These are phyloP conservation scores for Megalops cyprinoides DNA, from an alignment of 2,797 vertebrate species.

Conservation along the genomic window DNA sequence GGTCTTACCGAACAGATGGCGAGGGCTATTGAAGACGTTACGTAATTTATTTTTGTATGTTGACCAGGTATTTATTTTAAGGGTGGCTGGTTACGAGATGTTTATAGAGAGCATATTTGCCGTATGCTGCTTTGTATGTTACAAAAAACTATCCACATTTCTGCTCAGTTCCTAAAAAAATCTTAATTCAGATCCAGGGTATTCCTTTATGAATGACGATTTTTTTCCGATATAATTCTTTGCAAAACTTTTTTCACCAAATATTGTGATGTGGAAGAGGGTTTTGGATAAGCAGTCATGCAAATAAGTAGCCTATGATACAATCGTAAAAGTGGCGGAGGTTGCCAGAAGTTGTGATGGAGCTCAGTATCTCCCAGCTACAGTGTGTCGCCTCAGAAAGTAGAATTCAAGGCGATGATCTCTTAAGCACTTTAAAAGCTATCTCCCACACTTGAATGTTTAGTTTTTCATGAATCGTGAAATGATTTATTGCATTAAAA, in stretches of 20 bases:
- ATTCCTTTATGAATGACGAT: background rate
- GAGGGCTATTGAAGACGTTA: conserved; percentile 20
- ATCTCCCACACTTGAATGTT: conserved; percentile 43
- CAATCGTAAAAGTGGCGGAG: background rate
- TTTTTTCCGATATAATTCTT: background rate
- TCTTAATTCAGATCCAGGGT: too few species aligned
- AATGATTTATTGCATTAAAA: conserved; percentile 67
- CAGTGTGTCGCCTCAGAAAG: background rate
- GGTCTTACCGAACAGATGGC: conserved; percentile 1
- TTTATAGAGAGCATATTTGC: conserved; percentile 25
- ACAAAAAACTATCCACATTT: background rate
- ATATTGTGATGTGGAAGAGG: background rate
- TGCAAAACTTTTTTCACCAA: conserved; percentile 9
- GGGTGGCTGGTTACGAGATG: conserved; percentile 29
- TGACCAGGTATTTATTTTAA: conserved; percentile 47
- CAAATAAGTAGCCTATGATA: too few species aligned
- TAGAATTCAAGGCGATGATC: conserved; percentile 21
- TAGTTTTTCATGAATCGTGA: conserved; percentile 25
- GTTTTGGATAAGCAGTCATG: background rate
- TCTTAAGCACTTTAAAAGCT: conserved; percentile 73
- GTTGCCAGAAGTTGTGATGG: background rate
- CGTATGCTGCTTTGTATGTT: background rate
- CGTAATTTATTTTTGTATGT: conserved; percentile 45
- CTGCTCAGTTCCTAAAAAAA: too few species aligned
- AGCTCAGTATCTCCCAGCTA: background rate